phyloP scores from a whole-genome alignment of 1,140 invertebrate genomes.

The Hyles vespertilio region DNA sequence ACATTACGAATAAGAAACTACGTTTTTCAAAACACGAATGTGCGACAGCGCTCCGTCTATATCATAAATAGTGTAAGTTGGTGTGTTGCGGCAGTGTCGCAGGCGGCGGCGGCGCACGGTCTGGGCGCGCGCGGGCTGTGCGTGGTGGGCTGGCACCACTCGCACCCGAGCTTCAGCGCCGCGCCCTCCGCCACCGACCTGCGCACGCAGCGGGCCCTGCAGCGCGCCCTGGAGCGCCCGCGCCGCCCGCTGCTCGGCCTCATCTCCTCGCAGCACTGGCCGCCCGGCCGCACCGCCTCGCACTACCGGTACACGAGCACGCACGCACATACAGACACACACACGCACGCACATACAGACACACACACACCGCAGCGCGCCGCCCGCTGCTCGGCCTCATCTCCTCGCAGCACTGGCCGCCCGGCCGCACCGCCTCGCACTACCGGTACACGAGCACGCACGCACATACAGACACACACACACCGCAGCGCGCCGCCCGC shows the following conservation, averaged over 20 bases:
- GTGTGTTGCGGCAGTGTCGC: conserved; percentile 66
- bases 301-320: conserved; percentile 45
- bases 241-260: conserved; percentile 51
- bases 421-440: conserved; percentile 50
- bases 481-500: conserved; percentile 36
- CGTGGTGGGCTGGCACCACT: conserved; percentile 68
- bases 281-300: conserved; percentile 48
- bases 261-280: conserved; percentile 63
- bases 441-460: conserved; percentile 50
- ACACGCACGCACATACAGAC: neutral
- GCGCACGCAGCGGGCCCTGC: conserved; percentile 52
- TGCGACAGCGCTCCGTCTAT: no score
- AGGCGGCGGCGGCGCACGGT: conserved; percentile 46
- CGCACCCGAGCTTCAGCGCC: conserved; percentile 62
- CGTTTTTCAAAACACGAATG: no score
- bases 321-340: neutral
- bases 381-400: no score
- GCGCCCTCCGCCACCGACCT: conserved; percentile 58
- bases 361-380: neutral
- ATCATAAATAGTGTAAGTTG: no score
- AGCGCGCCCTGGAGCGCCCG: conserved; percentile 39
- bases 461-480: no score
- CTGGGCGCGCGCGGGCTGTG: conserved; percentile 30
- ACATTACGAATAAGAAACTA: no score
- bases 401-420: no score